phyloP scores from a whole-genome alignment of 1,140 invertebrate species.

The Drosophila pandora region DNA sequence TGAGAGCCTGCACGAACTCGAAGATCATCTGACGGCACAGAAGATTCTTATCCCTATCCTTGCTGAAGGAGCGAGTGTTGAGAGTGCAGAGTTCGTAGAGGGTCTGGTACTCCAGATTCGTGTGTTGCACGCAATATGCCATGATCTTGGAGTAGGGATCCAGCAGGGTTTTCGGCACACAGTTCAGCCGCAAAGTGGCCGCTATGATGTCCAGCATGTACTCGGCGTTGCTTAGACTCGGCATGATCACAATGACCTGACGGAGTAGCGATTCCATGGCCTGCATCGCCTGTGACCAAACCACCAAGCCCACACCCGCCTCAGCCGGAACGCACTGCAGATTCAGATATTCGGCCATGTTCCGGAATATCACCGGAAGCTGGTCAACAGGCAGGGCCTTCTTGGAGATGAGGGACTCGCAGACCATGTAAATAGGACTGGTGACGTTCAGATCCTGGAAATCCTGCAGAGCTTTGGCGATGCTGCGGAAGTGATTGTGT shows the following conservation, averaged over 20 bases:
- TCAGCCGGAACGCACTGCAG: conserved; percentile 94
- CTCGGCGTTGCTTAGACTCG: conserved; percentile 89
- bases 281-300: conserved; percentile 93
- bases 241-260: conserved; percentile 89
- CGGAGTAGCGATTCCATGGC: conserved; percentile 94
- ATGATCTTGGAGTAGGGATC: conserved; percentile 99
- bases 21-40: conserved; percentile 95
- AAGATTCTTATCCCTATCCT: conserved; percentile 97
- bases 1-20: conserved; percentile 97
- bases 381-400: conserved; percentile 93
- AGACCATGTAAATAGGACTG: conserved; percentile 94
- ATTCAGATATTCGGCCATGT: conserved; percentile 94
- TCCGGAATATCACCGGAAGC: conserved; percentile 90
- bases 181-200: conserved; percentile 93
- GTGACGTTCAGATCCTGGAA: conserved; percentile 98
- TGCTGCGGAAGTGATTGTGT: conserved; percentile 93
- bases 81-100: conserved; percentile 95
- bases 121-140: conserved; percentile 95
- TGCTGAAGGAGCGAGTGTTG: conserved; percentile 93
- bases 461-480: conserved; percentile 96
- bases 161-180: conserved; percentile 88
- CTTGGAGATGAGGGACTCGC: conserved; percentile 95
- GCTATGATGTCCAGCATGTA: conserved; percentile 94
- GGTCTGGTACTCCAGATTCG: conserved; percentile 92
- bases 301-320: conserved; percentile 88